Conservation (phyloP, 2,888 invertebrate genomes). For the Molanna angustata region DNA sequence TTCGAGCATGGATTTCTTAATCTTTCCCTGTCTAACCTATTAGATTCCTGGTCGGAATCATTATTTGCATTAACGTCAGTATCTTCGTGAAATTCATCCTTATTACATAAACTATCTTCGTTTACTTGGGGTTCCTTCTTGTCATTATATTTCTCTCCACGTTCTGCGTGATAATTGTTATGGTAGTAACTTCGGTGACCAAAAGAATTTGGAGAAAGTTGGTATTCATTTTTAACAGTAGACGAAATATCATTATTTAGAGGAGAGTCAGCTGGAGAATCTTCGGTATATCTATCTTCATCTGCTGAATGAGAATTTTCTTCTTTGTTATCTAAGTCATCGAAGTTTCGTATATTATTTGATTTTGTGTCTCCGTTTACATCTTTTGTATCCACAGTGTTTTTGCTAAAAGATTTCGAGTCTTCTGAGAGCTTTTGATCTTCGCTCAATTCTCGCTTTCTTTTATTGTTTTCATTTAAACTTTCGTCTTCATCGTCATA, state of each 20-base stretch:
- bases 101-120: constrained; percentile 37
- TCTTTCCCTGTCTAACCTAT: constrained; percentile 19
- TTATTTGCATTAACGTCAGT: constrained; percentile 20
- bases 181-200: constrained; percentile 15
- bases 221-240: constrained; percentile 28
- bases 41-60: constrained; percentile 26
- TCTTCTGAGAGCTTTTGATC: constrained; percentile 9
- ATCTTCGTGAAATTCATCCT: constrained; percentile 44
- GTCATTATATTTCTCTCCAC: constrained; percentile 11
- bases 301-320: constrained; percentile 30
- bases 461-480: constrained; percentile 13
- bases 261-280: constrained; percentile 29
- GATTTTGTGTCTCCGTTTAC: constrained; percentile 5
- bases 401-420: constrained; percentile 12
- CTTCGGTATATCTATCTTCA: constrained; percentile 29
- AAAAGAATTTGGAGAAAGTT: constrained; percentile 24
- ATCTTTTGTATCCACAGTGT: constrained; percentile 3
- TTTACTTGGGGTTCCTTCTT: constrained; percentile 12
- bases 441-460: constrained; percentile 11
- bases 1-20: constrained; percentile 47
- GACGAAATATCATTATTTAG: constrained; percentile 19
- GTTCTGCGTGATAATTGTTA: constrained; percentile 19
- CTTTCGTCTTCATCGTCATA: constrained; percentile 30
- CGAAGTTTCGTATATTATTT: constrained; percentile 7
- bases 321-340: constrained; percentile 24